phyloP scores from a whole-genome alignment of 2,797 vertebrate species.

The Pteropus rufus region DNA sequence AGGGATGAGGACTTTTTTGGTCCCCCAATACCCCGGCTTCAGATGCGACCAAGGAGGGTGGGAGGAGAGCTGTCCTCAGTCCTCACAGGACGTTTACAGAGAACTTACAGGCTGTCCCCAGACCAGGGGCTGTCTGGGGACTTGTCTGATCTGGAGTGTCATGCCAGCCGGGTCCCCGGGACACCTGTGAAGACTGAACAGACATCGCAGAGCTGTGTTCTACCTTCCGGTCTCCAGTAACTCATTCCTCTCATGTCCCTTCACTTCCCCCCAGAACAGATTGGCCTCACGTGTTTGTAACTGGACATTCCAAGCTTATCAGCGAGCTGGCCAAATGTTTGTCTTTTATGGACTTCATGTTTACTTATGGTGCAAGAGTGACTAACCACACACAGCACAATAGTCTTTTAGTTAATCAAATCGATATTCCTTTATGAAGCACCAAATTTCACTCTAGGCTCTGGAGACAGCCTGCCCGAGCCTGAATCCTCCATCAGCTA shows the following conservation, averaged over 20 bases:
- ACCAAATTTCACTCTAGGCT: not conserved
- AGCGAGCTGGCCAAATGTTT: slow-evolving; percentile 13
- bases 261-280: not conserved
- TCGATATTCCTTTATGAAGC: not conserved
- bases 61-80: not conserved
- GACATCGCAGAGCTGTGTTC: not conserved
- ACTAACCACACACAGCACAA: not conserved
- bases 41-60: not conserved
- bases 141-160: not conserved
- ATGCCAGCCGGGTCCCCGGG: rapidly evolving
- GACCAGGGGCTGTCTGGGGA: not conserved
- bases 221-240: not conserved
- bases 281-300: not conserved
- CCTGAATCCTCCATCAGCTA: not conserved
- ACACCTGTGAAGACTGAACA: not conserved
- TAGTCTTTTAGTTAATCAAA: not conserved
- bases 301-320: slow-evolving; percentile 25
- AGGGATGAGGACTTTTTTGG: not conserved
- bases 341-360: not conserved
- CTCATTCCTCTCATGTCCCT: not conserved
- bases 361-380: not conserved
- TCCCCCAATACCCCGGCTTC: not conserved
- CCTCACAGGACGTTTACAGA: not conserved
- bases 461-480: not conserved
- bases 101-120: not conserved